Evolutionary conservation across 2,888 invertebrate species (phyloP).

Genomic region (Xylocampa areola): DNA sequence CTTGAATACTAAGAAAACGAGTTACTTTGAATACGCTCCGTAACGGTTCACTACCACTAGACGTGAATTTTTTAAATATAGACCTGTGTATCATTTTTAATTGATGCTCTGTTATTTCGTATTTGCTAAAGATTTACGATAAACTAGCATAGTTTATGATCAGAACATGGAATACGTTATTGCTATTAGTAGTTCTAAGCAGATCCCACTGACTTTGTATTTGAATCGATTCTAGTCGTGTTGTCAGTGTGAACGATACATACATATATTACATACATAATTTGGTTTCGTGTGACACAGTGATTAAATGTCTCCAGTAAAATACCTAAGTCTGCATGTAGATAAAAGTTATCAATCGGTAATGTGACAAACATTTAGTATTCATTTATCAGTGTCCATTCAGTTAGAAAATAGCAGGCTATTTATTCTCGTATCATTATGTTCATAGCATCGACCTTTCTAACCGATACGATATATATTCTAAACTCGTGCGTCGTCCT

Average conservation of each 20-base stretch:
- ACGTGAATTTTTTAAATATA: conserved; percentile 22
- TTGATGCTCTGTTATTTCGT: conserved; percentile 25
- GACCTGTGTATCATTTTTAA: conserved; percentile 15
- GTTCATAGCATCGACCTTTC: conserved; percentile 53
- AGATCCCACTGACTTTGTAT: conserved; percentile 46
- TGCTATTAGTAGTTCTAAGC: conserved; percentile 27
- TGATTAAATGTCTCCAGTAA: conserved; percentile 33
- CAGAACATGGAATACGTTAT: conserved; percentile 29
- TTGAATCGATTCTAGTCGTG: conserved; percentile 49
- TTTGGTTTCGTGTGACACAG: conserved; percentile 35
- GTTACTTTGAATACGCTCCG: not conserved
- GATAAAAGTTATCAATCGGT: conserved; percentile 50
- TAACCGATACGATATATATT: conserved; percentile 42
- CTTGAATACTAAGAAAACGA: conserved; percentile 15
- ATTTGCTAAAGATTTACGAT: conserved; percentile 24
- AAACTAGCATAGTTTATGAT: conserved; percentile 24
- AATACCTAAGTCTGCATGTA: conserved; percentile 35
- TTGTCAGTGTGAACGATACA: conserved; percentile 35
- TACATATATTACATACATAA: conserved; percentile 38
- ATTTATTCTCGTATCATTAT: conserved; percentile 48
- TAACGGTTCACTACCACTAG: conserved; percentile 14
- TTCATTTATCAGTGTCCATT: conserved; percentile 51
- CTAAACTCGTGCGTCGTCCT: conserved; percentile 38
- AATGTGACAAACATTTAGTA: conserved; percentile 52
- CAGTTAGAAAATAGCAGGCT: conserved; percentile 52